Evolutionary conservation across 35 echinoderm and acorn worm species (phyloP).

Genomic region (Strongylocentrotus purpuratus): DNA sequence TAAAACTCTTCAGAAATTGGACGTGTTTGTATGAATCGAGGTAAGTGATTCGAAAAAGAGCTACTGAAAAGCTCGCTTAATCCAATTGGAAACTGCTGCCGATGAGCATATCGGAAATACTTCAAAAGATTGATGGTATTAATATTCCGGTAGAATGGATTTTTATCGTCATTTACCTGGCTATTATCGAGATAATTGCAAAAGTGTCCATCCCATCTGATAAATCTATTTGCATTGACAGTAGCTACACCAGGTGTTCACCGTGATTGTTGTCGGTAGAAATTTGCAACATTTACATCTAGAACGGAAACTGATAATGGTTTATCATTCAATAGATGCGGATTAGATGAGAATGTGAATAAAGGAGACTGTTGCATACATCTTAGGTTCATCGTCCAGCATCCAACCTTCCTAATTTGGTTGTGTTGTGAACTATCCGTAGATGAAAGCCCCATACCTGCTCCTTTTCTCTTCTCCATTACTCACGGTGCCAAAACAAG

Average conservation of each 20-base stretch:
- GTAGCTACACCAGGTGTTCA: slow-evolving; percentile 16
- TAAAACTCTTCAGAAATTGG: slow-evolving; percentile 28
- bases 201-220: slow-evolving; percentile 32
- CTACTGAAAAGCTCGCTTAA: slow-evolving; percentile 17
- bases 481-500: no score
- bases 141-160: neutral
- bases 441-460: no score
- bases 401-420: neutral
- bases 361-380: neutral
- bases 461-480: no score
- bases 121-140: slow-evolving; percentile 7
- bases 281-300: slow-evolving; percentile 8
- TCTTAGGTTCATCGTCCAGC: neutral
- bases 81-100: slow-evolving; percentile 16
- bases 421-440: neutral
- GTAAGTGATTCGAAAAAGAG: slow-evolving; percentile 29
- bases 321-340: neutral
- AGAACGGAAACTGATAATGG: neutral
- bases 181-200: slow-evolving; percentile 32
- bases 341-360: neutral
- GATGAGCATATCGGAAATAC: neutral
- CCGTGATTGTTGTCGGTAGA: neutral
- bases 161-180: slow-evolving; percentile 41
- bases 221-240: slow-evolving; percentile 15
- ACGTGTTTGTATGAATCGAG: slow-evolving; percentile 48